Evolutionary conservation across 2,888 invertebrate genomes (phyloP).

Genomic region (Zele albiditarsus): DNA sequence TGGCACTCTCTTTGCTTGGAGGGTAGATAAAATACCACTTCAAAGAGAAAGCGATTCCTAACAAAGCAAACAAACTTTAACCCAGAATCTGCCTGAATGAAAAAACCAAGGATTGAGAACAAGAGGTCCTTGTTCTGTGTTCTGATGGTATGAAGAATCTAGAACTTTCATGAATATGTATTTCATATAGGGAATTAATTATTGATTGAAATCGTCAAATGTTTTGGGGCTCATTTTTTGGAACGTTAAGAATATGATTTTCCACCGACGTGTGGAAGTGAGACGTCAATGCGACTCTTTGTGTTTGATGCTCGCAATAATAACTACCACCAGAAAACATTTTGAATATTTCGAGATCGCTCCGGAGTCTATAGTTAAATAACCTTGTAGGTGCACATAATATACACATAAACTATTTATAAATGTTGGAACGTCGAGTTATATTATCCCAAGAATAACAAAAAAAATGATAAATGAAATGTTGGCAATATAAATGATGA

Average conservation of each 20-base stretch:
- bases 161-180: no score
- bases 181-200: no score
- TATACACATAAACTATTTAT: constrained; percentile 62
- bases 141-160: no score
- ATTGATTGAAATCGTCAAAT: no score
- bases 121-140: no score
- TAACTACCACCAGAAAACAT: constrained; percentile 5
- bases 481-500: background rate
- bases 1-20: no score
- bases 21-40: no score
- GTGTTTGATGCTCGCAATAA: background rate
- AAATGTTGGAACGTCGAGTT: constrained; percentile 44
- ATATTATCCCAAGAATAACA: constrained; percentile 53
- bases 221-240: no score
- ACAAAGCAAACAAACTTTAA: no score
- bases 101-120: no score
- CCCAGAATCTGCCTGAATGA: no score
- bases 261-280: background rate
- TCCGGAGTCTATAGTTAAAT: constrained; percentile 55
- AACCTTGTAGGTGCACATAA: constrained; percentile 61
- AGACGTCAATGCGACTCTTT: background rate
- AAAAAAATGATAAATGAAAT: constrained; percentile 51
- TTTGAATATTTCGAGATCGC: constrained; percentile 50
- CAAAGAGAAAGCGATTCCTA: no score
- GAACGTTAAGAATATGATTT: background rate